Base-by-base conservation (phyloP, 2,797 vertebrate species). In the Gypaetus barbatus region DNA sequence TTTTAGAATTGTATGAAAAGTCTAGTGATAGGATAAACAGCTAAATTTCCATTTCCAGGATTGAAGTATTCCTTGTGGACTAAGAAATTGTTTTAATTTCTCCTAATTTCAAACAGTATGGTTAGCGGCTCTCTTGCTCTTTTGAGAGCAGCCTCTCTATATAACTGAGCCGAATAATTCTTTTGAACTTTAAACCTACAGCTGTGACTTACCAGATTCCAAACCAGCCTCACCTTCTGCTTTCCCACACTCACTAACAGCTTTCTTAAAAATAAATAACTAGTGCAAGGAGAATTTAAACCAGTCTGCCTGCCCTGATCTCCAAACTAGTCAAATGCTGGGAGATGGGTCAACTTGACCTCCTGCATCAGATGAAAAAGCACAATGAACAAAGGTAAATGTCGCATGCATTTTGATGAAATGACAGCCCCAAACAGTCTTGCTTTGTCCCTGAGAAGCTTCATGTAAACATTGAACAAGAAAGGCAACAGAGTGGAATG, bases 401-500 rank as follows among this genome's bases (percentile, higher is more conserved):
- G 33, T 27, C 7, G 2, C 6, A 6, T 46, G 16, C 21, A 17
- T 75, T 94, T 91, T 87, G 76, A 78, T 69, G 33, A 85, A 84
- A 39, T 78, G 51, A 80, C 82, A 95, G 35, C 33, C 82, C 58
- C 60, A 65, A 61, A 57, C 19, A 48, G 61, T 65, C 63, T 78
- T 54, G 31, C 39, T 89, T 44, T 66, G 33, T 78, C 84, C 86
- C 94, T 81, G 88, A 81, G 64, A 93, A 94, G 93, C 95, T 88
- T 93, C 76, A 33, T 7, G 7, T 91, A 93, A 96, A 92, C 89
- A 77, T 22, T 49, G 93, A 94, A 95, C 84, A 92, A 78, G 82
- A 68, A 79, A 90, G 57, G 60, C 81, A 89, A 33, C 79, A 75
- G 90, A 78, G 66, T 78, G 74, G 87, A 93, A 82, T 58, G 92